Evolutionary conservation across 2,797 vertebrate species (phyloP), one percentile per base, ranked within the genome.

Genomic region (Todus mexicanus): DNA sequence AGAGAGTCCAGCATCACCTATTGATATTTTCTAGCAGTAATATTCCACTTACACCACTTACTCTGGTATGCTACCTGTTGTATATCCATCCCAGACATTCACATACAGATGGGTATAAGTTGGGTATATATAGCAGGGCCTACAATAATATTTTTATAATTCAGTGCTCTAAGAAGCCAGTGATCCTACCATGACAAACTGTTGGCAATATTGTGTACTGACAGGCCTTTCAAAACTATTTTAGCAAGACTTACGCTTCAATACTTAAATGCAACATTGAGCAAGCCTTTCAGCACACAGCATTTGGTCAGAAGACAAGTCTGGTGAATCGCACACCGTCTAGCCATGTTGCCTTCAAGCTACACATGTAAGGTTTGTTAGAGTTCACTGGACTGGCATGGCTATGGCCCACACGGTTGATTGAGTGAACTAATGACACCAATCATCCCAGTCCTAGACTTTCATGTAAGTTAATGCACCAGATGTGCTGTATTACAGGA

Each of bases 281-380:
- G 19, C 11, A 68, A 51, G 17, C 35, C 27, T 92, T 72, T 35
- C 12, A 12, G 42, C 13, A 50, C 0, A 0, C 15, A 37, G 29
- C 42, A 10, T 10, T 38, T 0, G 0, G 10, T 15, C 51, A 74
- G 23, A 14, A 70, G 77, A 80, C 0, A 2, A 63, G 43, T 9
- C 15, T 54, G n/a, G 7, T 7, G 4, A 54, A 9, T 12, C 26
- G 54, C 45, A 27, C 8, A 2, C 14, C 8, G 15, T 35, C 33
- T 15, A 4, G 11, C 40, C 40, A 43, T 1, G 4, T 19, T 50
- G 17, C 61, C 43, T 65, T 47, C 2, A 1, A 75, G 43, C 31
- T 78, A 27, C 6, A 12, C 8, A 35, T 31, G 2, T 14, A 50
- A 57, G 48, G 10, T 22, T 74, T 66, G 7, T 7, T 54, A 38